phyloP scores from a whole-genome alignment of 2,888 invertebrate genomes.

The Anagyrus pseudococci region DNA sequence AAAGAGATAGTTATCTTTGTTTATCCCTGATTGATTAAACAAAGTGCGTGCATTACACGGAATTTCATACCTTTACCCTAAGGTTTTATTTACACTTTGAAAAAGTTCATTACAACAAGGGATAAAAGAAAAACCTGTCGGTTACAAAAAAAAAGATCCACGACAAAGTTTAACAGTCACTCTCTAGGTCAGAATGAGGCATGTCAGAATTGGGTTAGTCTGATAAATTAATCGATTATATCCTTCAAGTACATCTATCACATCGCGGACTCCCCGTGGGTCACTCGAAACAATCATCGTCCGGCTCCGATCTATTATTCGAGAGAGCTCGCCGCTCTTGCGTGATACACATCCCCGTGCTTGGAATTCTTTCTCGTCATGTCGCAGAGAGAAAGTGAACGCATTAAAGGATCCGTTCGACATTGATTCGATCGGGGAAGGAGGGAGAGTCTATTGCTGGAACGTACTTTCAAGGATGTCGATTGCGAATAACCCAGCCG shows the following conservation, averaged over 20 bases:
- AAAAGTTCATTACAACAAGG: too few relatives aligned
- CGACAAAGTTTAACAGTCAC: too few relatives aligned
- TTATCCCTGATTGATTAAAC: too few relatives aligned
- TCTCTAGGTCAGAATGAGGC: too few relatives aligned
- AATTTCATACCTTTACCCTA: too few relatives aligned
- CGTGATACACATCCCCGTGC: neutral
- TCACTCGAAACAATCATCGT: conserved; percentile 1
- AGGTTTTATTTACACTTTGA: too few relatives aligned
- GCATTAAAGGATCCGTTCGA: conserved; percentile 10
- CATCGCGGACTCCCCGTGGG: neutral
- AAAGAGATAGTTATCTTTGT: too few relatives aligned
- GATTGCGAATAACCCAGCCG: conserved; percentile 11
- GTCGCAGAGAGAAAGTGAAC: conserved; percentile 18
- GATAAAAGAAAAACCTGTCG: too few relatives aligned
- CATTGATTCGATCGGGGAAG: neutral
- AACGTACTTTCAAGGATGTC: conserved; percentile 30
- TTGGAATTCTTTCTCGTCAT: conserved; percentile 23
- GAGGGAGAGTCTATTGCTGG: conserved; percentile 22
- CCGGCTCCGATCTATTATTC: neutral
- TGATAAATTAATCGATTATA: neutral
- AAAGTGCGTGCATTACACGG: too few relatives aligned
- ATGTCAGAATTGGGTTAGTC: neutral
- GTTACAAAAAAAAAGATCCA: too few relatives aligned
- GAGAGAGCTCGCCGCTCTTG: too few relatives aligned
- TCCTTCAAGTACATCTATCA: neutral